A percentile compares a stretch with the other conserved stretches of the same genome.
phyloP scores from a whole-genome alignment of 2,888 invertebrate species.

The Galeruca laticollis region DNA sequence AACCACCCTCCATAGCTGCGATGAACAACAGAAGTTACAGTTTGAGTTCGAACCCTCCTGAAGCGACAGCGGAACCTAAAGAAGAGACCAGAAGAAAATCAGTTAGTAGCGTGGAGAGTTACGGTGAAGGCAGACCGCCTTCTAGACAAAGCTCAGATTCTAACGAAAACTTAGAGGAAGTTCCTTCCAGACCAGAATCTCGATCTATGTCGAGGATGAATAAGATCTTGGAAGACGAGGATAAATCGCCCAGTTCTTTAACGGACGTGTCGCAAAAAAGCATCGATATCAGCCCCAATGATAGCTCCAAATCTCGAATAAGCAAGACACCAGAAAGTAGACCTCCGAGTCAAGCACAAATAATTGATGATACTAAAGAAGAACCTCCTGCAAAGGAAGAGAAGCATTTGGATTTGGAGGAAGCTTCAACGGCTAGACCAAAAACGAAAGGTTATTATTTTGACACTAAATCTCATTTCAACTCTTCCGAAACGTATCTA shows the following conservation, averaged over 20 bases:
- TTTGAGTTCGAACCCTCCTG: conserved; percentile 69
- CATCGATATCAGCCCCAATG: conserved; percentile 55
- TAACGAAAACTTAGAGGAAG: conserved; percentile 55
- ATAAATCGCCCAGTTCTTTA: conserved; percentile 46
- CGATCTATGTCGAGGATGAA: conserved; percentile 58
- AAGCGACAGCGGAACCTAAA: conserved; percentile 65
- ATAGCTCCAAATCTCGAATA: conserved; percentile 44
- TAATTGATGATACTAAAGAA: conserved; percentile 32
- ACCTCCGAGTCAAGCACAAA: conserved; percentile 40
- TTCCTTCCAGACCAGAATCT: conserved; percentile 58
- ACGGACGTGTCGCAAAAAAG: conserved; percentile 57
- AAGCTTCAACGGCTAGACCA: conserved; percentile 49
- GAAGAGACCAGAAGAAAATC: conserved; percentile 70
- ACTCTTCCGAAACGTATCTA: not conserved
- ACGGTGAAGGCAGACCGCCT: conserved; percentile 62
- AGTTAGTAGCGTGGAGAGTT: conserved; percentile 68
- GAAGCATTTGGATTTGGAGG: conserved; percentile 39
- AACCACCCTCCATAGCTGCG: conserved; percentile 63
- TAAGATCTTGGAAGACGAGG: conserved; percentile 57
- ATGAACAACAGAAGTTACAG: conserved; percentile 71
- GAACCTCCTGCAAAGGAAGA: conserved; percentile 21
- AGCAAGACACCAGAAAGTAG: conserved; percentile 29
- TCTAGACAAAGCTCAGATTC: conserved; percentile 52
- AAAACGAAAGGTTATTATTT: conserved; percentile 50
- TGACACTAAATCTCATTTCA: not conserved